Percentiles rank a stretch among this genome's conserved stretches.
Conservation (phyloP, 2,113 vertebrate genomes). For the Nipponia nippon region DNA sequence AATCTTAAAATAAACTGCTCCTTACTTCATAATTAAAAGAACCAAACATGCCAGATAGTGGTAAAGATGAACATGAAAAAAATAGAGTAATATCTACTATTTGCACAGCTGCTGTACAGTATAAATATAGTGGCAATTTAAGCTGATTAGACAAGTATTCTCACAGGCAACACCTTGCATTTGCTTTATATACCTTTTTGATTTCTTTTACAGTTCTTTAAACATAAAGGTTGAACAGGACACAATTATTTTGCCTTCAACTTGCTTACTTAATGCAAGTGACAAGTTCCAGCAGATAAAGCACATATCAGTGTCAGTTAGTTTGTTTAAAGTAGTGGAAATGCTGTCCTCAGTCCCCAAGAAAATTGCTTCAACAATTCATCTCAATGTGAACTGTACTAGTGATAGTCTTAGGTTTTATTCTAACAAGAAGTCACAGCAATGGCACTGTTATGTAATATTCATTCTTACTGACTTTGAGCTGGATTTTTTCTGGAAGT, state of each 20-base stretch:
- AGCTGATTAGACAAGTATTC: slow-evolving; percentile 1
- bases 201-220: slow-evolving; percentile 40
- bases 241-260: slow-evolving; percentile 50
- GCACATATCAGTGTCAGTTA: neutral
- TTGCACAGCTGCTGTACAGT: neutral
- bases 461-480: neutral
- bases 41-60: neutral
- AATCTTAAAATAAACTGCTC: neutral
- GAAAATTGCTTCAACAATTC: neutral
- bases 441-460: neutral
- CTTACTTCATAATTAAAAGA: neutral
- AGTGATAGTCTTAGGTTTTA: slow-evolving; percentile 8
- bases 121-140: neutral
- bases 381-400: neutral
- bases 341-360: neutral
- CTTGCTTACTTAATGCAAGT: slow-evolving; percentile 1
- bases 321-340: slow-evolving; percentile 38
- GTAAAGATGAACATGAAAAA: neutral
- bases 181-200: neutral
- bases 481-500: neutral
- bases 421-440: neutral
- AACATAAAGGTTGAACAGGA: slow-evolving; percentile 37
- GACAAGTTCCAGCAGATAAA: slow-evolving; percentile 23
- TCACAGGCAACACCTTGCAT: neutral
- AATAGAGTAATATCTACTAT: neutral